Evolutionary conservation across 2,888 invertebrate species (phyloP).

Genomic region (Mayetiola destructor): DNA sequence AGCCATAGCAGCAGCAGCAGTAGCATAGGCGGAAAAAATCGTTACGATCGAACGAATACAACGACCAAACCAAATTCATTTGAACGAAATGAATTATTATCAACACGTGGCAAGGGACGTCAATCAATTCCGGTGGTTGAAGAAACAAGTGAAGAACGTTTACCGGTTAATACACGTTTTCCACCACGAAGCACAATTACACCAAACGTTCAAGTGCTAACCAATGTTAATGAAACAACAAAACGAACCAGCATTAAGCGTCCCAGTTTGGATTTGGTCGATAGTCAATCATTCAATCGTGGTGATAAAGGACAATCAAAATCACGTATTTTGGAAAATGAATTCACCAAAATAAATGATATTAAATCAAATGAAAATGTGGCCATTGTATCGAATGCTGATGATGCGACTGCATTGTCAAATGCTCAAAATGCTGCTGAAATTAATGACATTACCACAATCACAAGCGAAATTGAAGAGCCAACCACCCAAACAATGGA

Average conservation of each 20-base stretch:
- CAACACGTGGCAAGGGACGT: constrained; percentile 35
- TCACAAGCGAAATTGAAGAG: constrained; percentile 30
- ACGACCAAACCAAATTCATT: constrained; percentile 35
- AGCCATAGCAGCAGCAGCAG: constrained; percentile 21
- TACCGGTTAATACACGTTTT: constrained; percentile 75
- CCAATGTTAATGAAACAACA: constrained; percentile 33
- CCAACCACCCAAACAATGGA: constrained; percentile 53
- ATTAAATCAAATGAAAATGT: constrained; percentile 11
- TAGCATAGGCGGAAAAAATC: constrained; percentile 31
- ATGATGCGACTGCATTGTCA: neutral
- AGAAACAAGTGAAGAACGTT: constrained; percentile 35
- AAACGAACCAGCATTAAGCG: constrained; percentile 40
- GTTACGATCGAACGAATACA: constrained; percentile 34
- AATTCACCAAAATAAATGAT: constrained; percentile 15
- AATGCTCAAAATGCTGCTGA: neutral
- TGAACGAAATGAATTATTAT: constrained; percentile 53
- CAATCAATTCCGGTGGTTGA: constrained; percentile 21
- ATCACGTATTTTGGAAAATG: constrained; percentile 18
- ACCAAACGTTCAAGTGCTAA: constrained; percentile 25
- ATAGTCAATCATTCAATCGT: constrained; percentile 69
- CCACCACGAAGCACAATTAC: constrained; percentile 47
- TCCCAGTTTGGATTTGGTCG: constrained; percentile 66
- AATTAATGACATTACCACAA: constrained; percentile 25
- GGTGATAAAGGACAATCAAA: constrained; percentile 27
- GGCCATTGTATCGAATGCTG: neutral